phyloP scores from a whole-genome alignment of 2,113 vertebrate species.

The Indicator maculatus region DNA sequence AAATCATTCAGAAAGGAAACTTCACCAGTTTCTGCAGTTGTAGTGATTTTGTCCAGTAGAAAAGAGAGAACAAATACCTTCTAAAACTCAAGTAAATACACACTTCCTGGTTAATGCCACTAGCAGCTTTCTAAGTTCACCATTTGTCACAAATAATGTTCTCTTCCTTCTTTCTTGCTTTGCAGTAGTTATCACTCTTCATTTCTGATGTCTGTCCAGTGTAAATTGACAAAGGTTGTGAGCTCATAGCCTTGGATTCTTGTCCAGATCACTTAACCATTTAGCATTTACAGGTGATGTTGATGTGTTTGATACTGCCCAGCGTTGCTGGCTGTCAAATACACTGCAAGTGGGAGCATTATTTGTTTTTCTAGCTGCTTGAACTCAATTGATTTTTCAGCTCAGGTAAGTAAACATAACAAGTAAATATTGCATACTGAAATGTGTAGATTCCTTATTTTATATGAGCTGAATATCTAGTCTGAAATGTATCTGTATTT shows the following conservation, averaged over 20 bases:
- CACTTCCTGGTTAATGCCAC: neutral
- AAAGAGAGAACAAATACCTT: neutral
- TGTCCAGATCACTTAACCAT: neutral
- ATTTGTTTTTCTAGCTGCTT: neutral
- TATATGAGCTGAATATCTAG: neutral
- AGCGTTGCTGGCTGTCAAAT: neutral
- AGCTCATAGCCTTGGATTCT: neutral
- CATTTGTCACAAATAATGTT: neutral
- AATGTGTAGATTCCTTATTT: neutral
- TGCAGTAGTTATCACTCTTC: neutral
- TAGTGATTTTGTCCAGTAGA: neutral
- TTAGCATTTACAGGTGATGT: neutral
- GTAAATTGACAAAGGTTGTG: neutral
- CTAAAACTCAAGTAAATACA: neutral
- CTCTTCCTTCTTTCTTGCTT: neutral
- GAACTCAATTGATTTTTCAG: neutral
- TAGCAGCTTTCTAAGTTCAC: neutral
- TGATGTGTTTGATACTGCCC: neutral
- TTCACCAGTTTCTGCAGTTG: neutral
- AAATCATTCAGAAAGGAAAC: neutral
- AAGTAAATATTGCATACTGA: neutral
- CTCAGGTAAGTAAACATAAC: neutral
- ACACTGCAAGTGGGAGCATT: neutral
- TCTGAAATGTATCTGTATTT: neutral
- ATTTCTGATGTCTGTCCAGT: neutral